Evolutionary conservation across 2,113 vertebrate species (phyloP).

Genomic region (Phalacrocorax pelagicus): DNA sequence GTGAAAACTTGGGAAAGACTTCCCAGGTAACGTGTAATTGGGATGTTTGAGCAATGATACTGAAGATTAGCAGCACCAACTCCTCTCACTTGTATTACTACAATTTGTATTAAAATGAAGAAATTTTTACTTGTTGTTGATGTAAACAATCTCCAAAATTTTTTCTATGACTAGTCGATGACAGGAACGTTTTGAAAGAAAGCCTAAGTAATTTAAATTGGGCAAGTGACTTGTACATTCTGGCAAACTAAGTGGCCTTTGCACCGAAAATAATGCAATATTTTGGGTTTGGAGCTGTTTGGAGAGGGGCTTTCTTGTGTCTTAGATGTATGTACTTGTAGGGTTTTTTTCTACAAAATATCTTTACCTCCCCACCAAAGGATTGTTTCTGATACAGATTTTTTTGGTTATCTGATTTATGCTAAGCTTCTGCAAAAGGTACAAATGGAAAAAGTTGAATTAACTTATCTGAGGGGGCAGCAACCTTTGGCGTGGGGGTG

Average conservation of each 20-base stretch:
- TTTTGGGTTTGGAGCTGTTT: neutral
- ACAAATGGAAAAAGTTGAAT: neutral
- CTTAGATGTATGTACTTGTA: neutral
- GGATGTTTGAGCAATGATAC: fast-evolving
- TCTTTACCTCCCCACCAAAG: neutral
- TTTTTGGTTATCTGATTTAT: neutral
- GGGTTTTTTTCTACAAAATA: neutral
- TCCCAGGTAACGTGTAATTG: neutral
- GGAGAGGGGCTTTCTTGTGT: neutral
- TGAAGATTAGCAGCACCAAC: neutral
- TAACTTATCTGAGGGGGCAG: neutral
- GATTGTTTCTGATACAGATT: neutral
- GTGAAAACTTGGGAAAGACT: neutral
- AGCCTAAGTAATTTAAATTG: neutral
- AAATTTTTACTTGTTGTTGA: neutral
- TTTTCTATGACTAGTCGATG: neutral
- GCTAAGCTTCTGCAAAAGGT: neutral
- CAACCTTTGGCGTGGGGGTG: fast-evolving
- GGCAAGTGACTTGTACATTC: neutral
- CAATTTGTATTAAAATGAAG: neutral
- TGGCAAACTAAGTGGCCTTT: neutral
- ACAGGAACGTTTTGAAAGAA: neutral
- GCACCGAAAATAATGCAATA: fast-evolving
- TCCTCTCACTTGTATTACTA: neutral
- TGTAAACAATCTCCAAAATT: neutral